Base-by-base conservation (phyloP, 2,888 invertebrate species). In the Syrphus vitripennis region DNA sequence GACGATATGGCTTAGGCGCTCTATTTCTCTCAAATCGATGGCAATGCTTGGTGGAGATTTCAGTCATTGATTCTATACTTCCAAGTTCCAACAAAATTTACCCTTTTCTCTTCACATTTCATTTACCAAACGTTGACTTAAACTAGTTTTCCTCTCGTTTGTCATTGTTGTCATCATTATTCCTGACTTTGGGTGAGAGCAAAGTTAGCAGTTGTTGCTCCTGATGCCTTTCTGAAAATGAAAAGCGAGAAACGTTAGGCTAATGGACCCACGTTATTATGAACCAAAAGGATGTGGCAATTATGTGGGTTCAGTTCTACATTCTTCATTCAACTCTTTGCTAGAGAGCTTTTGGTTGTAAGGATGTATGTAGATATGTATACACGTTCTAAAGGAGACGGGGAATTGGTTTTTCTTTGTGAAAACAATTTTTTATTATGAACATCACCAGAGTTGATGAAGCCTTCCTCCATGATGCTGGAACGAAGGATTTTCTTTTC, bases 201-300 rank as follows among this genome's bases (percentile, higher is more conserved):
- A 69, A 37, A 72, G 77, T 69, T 75, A 63, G 80, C 24, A 65
- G 83, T 48, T 76, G 74, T 42, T 65, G 53, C 61, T 83, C 42
- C 26, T 75, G 67, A 3, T 40, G 1, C 37, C 10, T 14, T 45
- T 12, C 67, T 53, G 55, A 14, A 55, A 55, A 40, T 55, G 67
- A 59, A 67, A 29, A 61, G 53, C 26, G 70, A 78, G 50, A 55
- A 82, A 34, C 37, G 34, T 48, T 76, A 74, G 65, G 55, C 77
- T 86, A 86, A 86, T 86, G 86, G 86, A 81, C 86, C 72, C 70
- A 86, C 69, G 82, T 86, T 82, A 82, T 82, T n/a, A 82, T 86
- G 19, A 9, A 12, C 77, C 77, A 70, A 82, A 31, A 82, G 82
- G 86, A 86, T 82, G 82, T 86, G 77, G 86, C 86, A 86, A 82